Evolutionary conservation across 1,140 invertebrate genomes (phyloP).

Genomic region (Drosophila funebris): DNA sequence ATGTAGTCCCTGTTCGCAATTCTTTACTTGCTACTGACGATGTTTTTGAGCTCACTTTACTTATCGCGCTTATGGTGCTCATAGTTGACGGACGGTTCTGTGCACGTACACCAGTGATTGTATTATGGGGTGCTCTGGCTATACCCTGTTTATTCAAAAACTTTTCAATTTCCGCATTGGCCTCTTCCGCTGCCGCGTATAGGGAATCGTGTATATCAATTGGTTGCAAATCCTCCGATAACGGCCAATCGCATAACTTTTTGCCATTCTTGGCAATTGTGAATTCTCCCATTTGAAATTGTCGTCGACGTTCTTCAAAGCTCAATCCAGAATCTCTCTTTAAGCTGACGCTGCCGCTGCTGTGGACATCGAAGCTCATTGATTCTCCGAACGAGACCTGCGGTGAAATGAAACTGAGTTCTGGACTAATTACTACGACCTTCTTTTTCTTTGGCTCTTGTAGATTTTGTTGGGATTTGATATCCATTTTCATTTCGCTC

Average conservation of each 20-base stretch:
- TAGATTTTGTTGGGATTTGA: no score
- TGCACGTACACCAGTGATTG: not conserved
- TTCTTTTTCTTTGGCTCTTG: not conserved
- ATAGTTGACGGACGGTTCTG: not conserved
- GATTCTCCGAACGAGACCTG: not conserved
- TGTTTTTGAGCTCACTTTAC: no score
- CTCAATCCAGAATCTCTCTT: not conserved
- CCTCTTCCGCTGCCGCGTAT: not conserved
- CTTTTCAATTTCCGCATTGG: not conserved
- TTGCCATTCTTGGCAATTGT: constrained; percentile 40
- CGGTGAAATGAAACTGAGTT: not conserved
- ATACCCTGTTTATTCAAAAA: not conserved
- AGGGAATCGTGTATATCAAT: not conserved
- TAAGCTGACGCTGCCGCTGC: not conserved
- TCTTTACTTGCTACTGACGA: no score
- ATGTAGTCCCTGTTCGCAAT: no score
- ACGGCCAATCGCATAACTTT: constrained; percentile 13
- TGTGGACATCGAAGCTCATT: no score
- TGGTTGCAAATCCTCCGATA: not conserved
- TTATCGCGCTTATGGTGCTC: no score
- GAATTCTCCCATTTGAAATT: constrained; percentile 22
- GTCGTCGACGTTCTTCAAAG: constrained; percentile 10
- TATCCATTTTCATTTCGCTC: no score
- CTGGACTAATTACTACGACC: not conserved
- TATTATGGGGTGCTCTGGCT: not conserved